phyloP scores from a whole-genome alignment of 2,888 invertebrate species.

The Trisateles emortualis region DNA sequence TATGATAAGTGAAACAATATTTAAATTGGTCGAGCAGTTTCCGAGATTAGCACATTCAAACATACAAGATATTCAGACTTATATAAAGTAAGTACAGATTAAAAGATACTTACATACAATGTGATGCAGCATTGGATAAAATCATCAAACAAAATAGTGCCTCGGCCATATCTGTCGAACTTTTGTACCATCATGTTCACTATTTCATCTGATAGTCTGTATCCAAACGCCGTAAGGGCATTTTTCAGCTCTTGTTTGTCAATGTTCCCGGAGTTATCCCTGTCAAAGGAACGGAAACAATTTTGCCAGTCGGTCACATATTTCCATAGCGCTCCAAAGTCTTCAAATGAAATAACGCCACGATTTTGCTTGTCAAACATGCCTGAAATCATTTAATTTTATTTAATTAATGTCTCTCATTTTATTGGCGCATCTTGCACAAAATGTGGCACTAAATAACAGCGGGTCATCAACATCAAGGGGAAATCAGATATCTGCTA shows the following conservation, averaged over 20 bases:
- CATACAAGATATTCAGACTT: too few species aligned
- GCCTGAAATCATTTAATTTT: slow-evolving; percentile 80
- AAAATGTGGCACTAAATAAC: too few species aligned
- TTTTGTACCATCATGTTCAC: slow-evolving; percentile 94
- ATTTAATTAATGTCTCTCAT: background rate
- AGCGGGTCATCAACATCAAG: too few species aligned
- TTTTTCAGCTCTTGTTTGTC: slow-evolving; percentile 96
- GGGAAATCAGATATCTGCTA: too few species aligned
- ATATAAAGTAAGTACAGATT: too few species aligned
- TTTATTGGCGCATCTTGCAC: too few species aligned
- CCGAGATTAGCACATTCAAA: too few species aligned
- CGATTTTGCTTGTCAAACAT: slow-evolving; percentile 97
- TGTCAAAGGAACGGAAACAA: slow-evolving; percentile 97
- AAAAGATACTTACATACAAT: slow-evolving; percentile 93
- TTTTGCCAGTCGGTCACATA: slow-evolving; percentile 99
- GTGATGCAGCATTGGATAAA: slow-evolving; percentile 98
- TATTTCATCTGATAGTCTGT: slow-evolving; percentile 93
- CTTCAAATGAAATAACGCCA: slow-evolving; percentile 97
- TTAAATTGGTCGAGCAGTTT: too few species aligned
- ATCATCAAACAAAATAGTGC: slow-evolving; percentile 98
- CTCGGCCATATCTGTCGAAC: slow-evolving; percentile 97
- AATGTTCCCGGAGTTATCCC: slow-evolving; percentile 97
- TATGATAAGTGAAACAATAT: too few species aligned
- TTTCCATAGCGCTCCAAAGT: slow-evolving; percentile 98
- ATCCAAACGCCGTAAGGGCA: slow-evolving; percentile 96